phyloP scores from a whole-genome alignment of 2,888 invertebrate genomes.

The Drosophila gaucha region DNA sequence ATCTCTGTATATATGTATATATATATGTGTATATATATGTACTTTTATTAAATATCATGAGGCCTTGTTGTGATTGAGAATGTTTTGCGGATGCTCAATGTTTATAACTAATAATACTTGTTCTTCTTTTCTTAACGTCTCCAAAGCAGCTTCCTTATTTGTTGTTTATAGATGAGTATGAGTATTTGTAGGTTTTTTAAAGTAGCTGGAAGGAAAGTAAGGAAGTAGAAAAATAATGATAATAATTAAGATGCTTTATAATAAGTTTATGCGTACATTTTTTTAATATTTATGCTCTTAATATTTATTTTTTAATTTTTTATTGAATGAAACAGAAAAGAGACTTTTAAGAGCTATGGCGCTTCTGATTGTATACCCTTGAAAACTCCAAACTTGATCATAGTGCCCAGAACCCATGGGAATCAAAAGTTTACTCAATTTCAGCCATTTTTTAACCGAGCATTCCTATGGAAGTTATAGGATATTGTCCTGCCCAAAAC shows the following conservation, averaged over 20 bases:
- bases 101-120: conserved; percentile 67
- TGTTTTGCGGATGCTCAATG: conserved; percentile 12
- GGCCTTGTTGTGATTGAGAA: conserved; percentile 36
- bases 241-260: not conserved
- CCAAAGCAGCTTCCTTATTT: conserved; percentile 52
- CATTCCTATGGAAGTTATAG: too few relatives aligned
- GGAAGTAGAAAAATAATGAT: not conserved
- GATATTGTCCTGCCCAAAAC: too few relatives aligned
- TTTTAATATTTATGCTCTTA: too few relatives aligned
- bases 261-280: too few relatives aligned
- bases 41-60: conserved; percentile 32
- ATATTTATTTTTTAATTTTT: too few relatives aligned
- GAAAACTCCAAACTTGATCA: too few relatives aligned
- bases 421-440: too few relatives aligned
- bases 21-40: not conserved
- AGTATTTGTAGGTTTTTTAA: conserved; percentile 52
- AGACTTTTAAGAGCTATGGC: too few relatives aligned
- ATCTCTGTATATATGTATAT: conserved; percentile 18
- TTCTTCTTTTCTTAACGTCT: conserved; percentile 34
- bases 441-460: too few relatives aligned
- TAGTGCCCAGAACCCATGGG: too few relatives aligned
- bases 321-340: too few relatives aligned
- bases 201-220: conserved; percentile 39
- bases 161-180: conserved; percentile 18
- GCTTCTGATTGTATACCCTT: too few relatives aligned